Evolutionary conservation across 2,888 invertebrate species (phyloP).

Genomic region (Marronus borbonicus): DNA sequence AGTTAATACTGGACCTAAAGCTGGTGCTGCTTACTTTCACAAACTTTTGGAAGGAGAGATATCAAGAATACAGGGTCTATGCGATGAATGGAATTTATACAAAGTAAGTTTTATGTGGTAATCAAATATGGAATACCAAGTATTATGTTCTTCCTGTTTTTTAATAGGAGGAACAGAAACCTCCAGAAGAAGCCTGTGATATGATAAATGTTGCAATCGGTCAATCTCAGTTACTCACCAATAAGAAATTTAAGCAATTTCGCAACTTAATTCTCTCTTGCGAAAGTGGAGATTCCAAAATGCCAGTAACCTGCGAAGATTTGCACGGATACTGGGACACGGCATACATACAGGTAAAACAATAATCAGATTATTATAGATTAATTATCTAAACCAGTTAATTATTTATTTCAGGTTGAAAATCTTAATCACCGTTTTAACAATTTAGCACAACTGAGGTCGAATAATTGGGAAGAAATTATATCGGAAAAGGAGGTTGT

Average conservation of each 20-base stretch:
- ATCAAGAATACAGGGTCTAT: constrained; percentile 72
- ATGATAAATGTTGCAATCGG: constrained; percentile 82
- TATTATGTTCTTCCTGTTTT: too few species aligned
- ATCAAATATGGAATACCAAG: too few species aligned
- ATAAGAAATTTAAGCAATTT: constrained; percentile 86
- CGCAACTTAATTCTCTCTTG: constrained; percentile 73
- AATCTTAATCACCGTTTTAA: constrained; percentile 78
- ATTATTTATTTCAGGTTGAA: constrained; percentile 70
- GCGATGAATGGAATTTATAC: constrained; percentile 74
- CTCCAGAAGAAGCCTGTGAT: constrained; percentile 74
- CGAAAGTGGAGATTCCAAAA: constrained; percentile 66
- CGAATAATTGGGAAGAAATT: constrained; percentile 73
- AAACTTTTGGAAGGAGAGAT: constrained; percentile 72
- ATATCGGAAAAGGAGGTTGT: constrained; percentile 60
- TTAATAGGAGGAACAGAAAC: constrained; percentile 56
- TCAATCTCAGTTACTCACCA: constrained; percentile 83
- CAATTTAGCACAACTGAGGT: constrained; percentile 70
- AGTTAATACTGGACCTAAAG: constrained; percentile 61
- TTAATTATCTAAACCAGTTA: not conserved
- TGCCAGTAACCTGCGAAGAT: constrained; percentile 78
- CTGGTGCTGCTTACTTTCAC: constrained; percentile 69
- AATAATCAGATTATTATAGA: not conserved
- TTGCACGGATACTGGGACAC: constrained; percentile 93
- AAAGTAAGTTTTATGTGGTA: constrained; percentile 58
- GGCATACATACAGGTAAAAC: constrained; percentile 79